Evolutionary conservation across 2,888 invertebrate genomes (phyloP).

Genomic region (Drosophila paramelanica): DNA sequence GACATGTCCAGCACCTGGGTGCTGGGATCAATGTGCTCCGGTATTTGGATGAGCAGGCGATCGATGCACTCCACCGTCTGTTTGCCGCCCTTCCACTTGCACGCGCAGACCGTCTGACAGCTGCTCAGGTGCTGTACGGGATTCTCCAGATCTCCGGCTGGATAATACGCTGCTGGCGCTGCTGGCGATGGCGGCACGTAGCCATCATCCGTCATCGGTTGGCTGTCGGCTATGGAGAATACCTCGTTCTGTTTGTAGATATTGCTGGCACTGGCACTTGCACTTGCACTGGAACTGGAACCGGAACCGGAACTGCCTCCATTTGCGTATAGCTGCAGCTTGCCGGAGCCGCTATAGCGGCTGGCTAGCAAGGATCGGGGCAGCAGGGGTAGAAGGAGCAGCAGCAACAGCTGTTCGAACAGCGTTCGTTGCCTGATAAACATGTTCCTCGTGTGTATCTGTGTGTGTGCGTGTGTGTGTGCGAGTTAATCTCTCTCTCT

Average conservation of each 20-base stretch:
- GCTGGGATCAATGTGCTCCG: slow-evolving; percentile 93
- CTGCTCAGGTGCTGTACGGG: slow-evolving; percentile 77
- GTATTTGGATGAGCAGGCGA: slow-evolving; percentile 92
- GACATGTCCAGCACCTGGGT: slow-evolving; percentile 96
- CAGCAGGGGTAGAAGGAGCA: slow-evolving; percentile 43
- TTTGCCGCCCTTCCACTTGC: slow-evolving; percentile 98
- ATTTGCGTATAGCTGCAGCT: slow-evolving; percentile 53
- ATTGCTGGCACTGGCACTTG: not conserved
- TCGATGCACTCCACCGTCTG: slow-evolving; percentile 96
- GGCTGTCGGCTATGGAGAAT: slow-evolving; percentile 79
- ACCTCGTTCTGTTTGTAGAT: slow-evolving; percentile 72
- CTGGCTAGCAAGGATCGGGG: slow-evolving; percentile 35
- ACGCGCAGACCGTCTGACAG: slow-evolving; percentile 91
- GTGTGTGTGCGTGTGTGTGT: slow-evolving; percentile 18
- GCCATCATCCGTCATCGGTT: slow-evolving; percentile 82
- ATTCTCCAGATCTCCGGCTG: slow-evolving; percentile 49
- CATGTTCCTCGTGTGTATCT: slow-evolving; percentile 19
- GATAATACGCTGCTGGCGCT: slow-evolving; percentile 28
- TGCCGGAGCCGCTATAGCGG: slow-evolving; percentile 56
- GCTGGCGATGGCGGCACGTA: slow-evolving; percentile 59
- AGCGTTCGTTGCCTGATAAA: slow-evolving; percentile 13
- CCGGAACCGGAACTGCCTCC: slow-evolving; percentile 25
- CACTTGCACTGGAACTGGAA: slow-evolving; percentile 7
- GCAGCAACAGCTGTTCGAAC: slow-evolving; percentile 2
- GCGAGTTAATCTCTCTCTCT: slow-evolving; percentile 6